Evolutionary conservation across 2,888 invertebrate genomes (phyloP).

Genomic region (Mycalesis mineus): DNA sequence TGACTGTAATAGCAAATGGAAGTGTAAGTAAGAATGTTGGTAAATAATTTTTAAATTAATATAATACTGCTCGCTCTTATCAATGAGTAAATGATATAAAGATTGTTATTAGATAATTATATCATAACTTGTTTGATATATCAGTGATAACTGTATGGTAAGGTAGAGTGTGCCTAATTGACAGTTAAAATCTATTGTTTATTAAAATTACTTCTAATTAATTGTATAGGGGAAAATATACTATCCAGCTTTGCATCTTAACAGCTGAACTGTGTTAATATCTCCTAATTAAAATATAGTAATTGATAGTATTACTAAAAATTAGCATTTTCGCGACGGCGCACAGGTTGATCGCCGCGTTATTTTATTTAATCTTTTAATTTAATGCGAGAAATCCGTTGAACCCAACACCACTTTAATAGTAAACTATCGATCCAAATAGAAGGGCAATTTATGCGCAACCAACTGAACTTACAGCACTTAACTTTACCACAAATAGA

Average conservation of each 20-base stretch:
- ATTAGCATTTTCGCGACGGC: slow-evolving; percentile 56
- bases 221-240: neutral
- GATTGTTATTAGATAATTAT: neutral
- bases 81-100: neutral
- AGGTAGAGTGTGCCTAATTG: neutral
- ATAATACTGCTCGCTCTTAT: neutral
- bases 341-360: slow-evolving; percentile 44
- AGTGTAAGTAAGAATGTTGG: neutral
- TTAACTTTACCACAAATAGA: slow-evolving; percentile 54
- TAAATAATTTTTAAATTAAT: neutral
- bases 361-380: slow-evolving; percentile 55
- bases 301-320: slow-evolving; percentile 19
- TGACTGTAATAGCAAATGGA: neutral
- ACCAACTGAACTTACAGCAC: slow-evolving; percentile 63
- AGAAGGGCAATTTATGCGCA: slow-evolving; percentile 67
- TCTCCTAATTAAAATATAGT: neutral
- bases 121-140: neutral
- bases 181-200: neutral
- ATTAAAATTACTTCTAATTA: neutral
- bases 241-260: neutral
- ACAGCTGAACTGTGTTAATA: neutral
- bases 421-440: slow-evolving; percentile 72
- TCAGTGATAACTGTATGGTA: neutral
- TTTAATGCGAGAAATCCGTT: slow-evolving; percentile 67
- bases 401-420: slow-evolving; percentile 59